Percentiles rank a stretch among this genome's conserved stretches.
phyloP scores from a whole-genome alignment of 2,113 vertebrate genomes.

The Chinchilla lanigera region DNA sequence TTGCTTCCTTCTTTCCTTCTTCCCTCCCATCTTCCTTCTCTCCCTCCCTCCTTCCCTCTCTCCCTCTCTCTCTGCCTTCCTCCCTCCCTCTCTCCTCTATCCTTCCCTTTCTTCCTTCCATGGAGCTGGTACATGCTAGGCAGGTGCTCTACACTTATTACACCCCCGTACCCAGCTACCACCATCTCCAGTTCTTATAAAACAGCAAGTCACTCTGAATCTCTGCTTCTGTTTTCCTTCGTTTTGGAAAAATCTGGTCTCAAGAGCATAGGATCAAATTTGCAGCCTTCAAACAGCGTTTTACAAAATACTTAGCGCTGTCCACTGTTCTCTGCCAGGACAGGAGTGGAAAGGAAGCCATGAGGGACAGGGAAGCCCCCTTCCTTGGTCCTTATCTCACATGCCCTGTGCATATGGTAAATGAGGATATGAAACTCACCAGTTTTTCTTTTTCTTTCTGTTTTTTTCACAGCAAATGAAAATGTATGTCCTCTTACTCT shows the following conservation, averaged over 20 bases:
- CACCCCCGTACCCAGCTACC: neutral
- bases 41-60: neutral
- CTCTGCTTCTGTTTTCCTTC: constrained; percentile 20
- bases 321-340: neutral
- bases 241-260: constrained; percentile 51
- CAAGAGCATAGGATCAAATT: neutral
- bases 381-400: neutral
- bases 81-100: too few species aligned
- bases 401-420: neutral
- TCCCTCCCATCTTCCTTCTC: neutral
- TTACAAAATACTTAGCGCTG: neutral
- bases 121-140: neutral
- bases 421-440: neutral
- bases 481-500: neutral
- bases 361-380: neutral
- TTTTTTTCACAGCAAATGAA: neutral
- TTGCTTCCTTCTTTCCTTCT: too few species aligned
- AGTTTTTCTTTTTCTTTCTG: neutral
- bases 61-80: neutral
- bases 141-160: neutral
- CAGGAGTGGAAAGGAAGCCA: neutral
- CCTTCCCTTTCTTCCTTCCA: neutral
- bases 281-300: neutral
- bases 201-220: constrained; percentile 33
- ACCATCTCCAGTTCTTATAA: neutral